Evolutionary conservation across 2,113 vertebrate species (phyloP).

Genomic region (Muscicapa adusta): DNA sequence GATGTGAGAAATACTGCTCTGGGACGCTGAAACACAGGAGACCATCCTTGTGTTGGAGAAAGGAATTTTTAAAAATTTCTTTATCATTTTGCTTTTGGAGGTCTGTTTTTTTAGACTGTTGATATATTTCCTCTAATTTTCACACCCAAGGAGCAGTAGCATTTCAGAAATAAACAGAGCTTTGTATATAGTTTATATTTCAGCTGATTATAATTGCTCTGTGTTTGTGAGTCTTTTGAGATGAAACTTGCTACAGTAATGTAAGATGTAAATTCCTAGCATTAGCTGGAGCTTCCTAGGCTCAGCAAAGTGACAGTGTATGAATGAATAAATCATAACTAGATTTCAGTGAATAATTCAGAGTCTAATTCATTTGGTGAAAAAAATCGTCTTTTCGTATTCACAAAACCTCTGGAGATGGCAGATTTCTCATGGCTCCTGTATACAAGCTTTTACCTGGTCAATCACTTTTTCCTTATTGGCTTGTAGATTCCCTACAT

Average conservation of each 20-base stretch:
- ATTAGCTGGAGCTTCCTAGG: slow-evolving; percentile 8
- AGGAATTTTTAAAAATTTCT: background rate
- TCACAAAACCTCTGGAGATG: background rate
- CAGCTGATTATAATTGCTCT: slow-evolving; percentile 26
- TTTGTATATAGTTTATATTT: slow-evolving; percentile 1
- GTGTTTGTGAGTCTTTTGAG: slow-evolving; percentile 4
- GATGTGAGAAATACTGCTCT: background rate
- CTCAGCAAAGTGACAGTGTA: slow-evolving; percentile 5
- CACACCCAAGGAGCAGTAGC: background rate
- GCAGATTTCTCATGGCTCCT: background rate
- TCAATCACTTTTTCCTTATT: background rate
- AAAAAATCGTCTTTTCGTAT: background rate
- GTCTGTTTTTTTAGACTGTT: background rate
- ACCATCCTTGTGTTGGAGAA: background rate
- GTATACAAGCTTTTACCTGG: background rate
- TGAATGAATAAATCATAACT: slow-evolving; percentile 53
- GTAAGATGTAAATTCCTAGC: background rate
- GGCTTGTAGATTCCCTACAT: background rate
- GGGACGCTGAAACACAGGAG: background rate
- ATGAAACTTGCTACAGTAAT: background rate
- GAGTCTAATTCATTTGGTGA: background rate
- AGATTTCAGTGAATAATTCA: slow-evolving; percentile 35
- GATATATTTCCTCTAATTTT: background rate
- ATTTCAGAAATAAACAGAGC: background rate
- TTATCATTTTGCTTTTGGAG: background rate